Percentiles rank a stretch among this genome's conserved stretches.
Conservation (phyloP, 2,888 invertebrate species). For the Lagria hirta region DNA sequence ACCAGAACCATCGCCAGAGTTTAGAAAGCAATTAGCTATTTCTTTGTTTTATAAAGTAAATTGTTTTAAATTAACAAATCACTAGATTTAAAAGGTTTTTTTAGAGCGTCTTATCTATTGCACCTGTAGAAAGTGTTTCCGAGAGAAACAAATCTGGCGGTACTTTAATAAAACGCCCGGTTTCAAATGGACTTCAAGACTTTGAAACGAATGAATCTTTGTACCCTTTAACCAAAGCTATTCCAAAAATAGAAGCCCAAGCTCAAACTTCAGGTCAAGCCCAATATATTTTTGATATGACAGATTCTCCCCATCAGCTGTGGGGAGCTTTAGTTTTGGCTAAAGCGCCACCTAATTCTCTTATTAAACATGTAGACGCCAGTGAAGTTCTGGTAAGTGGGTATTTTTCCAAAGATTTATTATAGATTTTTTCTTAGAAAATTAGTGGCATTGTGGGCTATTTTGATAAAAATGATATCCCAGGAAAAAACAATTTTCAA, state of each 20-base stretch:
- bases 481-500: conserved; percentile 68
- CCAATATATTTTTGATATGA: conserved; percentile 74
- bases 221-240: conserved; percentile 67
- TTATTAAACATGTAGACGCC: conserved; percentile 64
- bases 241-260: conserved; percentile 63
- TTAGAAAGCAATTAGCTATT: conserved; percentile 69
- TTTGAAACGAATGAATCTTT: conserved; percentile 61
- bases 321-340: conserved; percentile 71
- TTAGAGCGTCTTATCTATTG: conserved; percentile 54
- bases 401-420: not conserved
- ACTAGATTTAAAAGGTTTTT: conserved; percentile 45
- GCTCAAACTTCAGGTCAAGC: conserved; percentile 74
- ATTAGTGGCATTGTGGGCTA: conserved; percentile 67
- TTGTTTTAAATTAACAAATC: not conserved
- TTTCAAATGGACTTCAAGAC: conserved; percentile 63
- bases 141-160: conserved; percentile 55
- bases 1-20: conserved; percentile 68
- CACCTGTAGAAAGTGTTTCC: conserved; percentile 51
- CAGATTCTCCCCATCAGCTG: conserved; percentile 66
- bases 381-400: conserved; percentile 65
- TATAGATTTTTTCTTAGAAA: conserved; percentile 55
- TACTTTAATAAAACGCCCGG: conserved; percentile 54
- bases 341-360: conserved; percentile 58
- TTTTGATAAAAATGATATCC: conserved; percentile 67
- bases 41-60: conserved; percentile 66